A percentile compares a stretch with the other conserved stretches of the same genome.
phyloP scores from a whole-genome alignment of 2,113 vertebrate genomes.

The Casuarius casuarius region DNA sequence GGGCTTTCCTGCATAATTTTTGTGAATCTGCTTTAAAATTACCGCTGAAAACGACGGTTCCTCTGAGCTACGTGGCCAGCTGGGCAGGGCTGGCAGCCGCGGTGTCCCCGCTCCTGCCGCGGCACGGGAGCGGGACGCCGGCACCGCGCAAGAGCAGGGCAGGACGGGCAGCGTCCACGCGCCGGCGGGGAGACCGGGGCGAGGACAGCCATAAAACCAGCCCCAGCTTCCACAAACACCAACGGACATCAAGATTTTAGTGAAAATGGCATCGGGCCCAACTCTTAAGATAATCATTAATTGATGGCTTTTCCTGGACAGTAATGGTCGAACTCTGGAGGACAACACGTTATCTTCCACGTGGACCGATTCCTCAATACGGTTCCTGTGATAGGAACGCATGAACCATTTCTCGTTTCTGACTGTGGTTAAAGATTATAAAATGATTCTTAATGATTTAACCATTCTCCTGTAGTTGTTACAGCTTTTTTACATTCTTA shows the following conservation, averaged over 20 bases:
- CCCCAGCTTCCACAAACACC: background rate
- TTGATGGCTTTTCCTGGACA: background rate
- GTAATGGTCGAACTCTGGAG: background rate
- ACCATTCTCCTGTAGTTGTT: background rate
- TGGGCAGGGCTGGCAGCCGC: background rate
- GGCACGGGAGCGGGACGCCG: no score
- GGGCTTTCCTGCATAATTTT: background rate
- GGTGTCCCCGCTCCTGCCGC: background rate
- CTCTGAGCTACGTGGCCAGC: background rate
- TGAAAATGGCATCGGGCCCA: background rate
- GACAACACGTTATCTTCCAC: background rate
- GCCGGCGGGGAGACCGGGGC: no score
- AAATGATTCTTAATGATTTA: slow-evolving; percentile 4
- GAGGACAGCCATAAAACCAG: accelerated
- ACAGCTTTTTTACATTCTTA: background rate
- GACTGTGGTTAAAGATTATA: background rate
- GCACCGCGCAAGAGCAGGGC: no score
- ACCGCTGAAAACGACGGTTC: background rate
- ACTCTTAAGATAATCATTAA: background rate
- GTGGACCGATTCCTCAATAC: background rate
- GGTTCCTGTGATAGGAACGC: background rate
- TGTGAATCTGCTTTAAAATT: background rate
- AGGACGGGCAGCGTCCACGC: no score
- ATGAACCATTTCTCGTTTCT: background rate
- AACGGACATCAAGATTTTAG: accelerated